These are phyloP conservation scores for Trypoxylon attenuatum DNA, from an alignment of 2,888 invertebrate species.

Conservation along the genomic window DNA sequence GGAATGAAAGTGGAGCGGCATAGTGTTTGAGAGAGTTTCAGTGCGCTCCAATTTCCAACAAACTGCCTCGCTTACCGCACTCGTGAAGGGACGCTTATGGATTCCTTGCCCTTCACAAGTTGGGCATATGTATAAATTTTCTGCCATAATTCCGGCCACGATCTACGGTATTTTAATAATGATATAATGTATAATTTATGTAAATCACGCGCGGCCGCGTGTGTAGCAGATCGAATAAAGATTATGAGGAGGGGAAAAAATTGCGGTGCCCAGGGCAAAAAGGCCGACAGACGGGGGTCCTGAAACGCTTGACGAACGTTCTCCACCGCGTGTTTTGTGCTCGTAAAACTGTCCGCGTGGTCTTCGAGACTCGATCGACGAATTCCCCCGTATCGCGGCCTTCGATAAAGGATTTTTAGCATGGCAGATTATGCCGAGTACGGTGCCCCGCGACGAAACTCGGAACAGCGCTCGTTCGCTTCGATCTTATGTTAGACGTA, in stretches of 20 bases:
- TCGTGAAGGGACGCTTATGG: no score
- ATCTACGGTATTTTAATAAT: slow-evolving; percentile 5
- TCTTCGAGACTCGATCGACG: slow-evolving; percentile 24
- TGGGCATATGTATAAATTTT: not conserved
- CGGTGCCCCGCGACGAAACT: slow-evolving; percentile 13
- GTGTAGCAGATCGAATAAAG: slow-evolving; percentile 12
- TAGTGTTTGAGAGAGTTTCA: no score
- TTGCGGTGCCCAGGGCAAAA: slow-evolving; percentile 22
- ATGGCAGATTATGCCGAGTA: not conserved
- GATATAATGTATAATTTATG: slow-evolving; percentile 19
- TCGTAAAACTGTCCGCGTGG: slow-evolving; percentile 49
- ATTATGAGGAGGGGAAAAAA: slow-evolving; percentile 2
- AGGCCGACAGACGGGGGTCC: slow-evolving; percentile 18
- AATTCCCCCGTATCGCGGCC: slow-evolving; percentile 34
- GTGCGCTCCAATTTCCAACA: no score
- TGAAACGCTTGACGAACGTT: slow-evolving; percentile 43
- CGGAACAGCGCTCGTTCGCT: slow-evolving; percentile 33
- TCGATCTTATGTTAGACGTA: slow-evolving; percentile 29
- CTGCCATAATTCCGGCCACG: not conserved
- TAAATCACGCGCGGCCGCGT: slow-evolving; percentile 12
- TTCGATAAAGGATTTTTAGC: slow-evolving; percentile 27
- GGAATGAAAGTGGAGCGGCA: no score
- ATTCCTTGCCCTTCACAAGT: no score
- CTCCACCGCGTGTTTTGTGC: slow-evolving; percentile 35
- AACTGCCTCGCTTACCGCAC: no score